These are phyloP conservation scores for Macheiramphus alcinus DNA, from an alignment of 2,113 vertebrate species.

Conservation along the genomic window DNA sequence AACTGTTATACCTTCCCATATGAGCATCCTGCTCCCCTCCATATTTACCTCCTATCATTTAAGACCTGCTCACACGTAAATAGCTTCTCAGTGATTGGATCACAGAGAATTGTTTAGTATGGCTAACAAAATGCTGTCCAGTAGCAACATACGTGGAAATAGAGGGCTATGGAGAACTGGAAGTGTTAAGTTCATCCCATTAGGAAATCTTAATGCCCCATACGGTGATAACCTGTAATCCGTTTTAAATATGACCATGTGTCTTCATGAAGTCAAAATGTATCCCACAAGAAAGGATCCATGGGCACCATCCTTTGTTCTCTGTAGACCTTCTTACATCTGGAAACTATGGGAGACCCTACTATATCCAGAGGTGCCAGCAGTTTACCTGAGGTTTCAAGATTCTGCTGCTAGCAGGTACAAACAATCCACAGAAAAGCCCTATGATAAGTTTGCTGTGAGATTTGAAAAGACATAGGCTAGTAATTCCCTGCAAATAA, in stretches of 20 bases:
- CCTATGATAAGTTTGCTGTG: neutral
- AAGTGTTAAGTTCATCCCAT: neutral
- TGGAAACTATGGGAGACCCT: neutral
- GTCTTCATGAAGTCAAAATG: neutral
- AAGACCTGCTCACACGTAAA: accelerated
- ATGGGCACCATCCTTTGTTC: neutral
- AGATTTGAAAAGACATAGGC: neutral
- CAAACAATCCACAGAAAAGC: neutral
- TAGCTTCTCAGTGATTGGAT: neutral
- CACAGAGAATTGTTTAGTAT: neutral
- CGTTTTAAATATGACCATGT: neutral
- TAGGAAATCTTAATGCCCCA: neutral
- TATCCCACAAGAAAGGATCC: neutral
- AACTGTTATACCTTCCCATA: neutral
- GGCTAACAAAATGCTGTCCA: neutral
- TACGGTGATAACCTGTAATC: neutral
- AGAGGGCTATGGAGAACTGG: neutral
- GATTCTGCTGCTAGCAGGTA: neutral
- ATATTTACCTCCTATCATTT: neutral
- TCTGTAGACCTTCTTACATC: neutral
- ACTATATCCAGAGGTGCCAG: neutral
- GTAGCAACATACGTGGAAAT: neutral
- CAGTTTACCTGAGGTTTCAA: accelerated
- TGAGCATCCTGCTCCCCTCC: neutral
- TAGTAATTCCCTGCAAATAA: neutral